Base-by-base conservation (phyloP, 1,140 invertebrate genomes). In the Dendrolimus punctatus region DNA sequence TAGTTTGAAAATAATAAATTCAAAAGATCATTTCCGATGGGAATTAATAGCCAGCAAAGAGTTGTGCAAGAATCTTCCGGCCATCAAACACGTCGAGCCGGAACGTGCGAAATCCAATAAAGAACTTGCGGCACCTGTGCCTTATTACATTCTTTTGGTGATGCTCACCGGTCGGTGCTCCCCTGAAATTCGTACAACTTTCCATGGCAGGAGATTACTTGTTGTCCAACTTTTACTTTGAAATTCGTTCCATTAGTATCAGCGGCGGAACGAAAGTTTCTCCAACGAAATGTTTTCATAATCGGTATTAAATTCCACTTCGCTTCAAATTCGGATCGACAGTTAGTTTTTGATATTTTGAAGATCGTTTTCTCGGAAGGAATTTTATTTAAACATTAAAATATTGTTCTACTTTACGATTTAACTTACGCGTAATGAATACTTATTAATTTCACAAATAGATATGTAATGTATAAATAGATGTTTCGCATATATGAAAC, bases 51-150 rank as follows among this genome's bases (percentile, higher is more conserved):
- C 63, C 48, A 61, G 66, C 66, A 71, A 78, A 77, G 78, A 81
- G 76, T 83, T 82, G 60, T 71, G 71, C 65, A 83, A 81, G 77
- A 83, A 84, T 86, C 74, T 77, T 77, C 61, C 68, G 74, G 69
- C 76, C 73, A 80, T 83, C 78, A 79, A 76, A 81, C 73, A 82
- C 75, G 77, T 83, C 79, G 68, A 58, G 52, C 56, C 46, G 78
- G 78, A 79, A 79, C 76, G 76, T 73, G 76, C 71, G 73, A 83
- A 83, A 85, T 83, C 79, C 77, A 85, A 85, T 85, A 85, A 85
- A 82, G 78, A 79, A 82, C 67, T 80, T 64, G 71, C 66, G 68
- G 68, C 78, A 85, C 80, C 82, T 85, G 79, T 70, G 73, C 75
- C 73, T 80, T 85, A 85, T 85, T 83, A 85, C 82, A 85, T 85